phyloP scores from a whole-genome alignment of 2,113 vertebrate genomes.

The Sphyrna mokarran region DNA sequence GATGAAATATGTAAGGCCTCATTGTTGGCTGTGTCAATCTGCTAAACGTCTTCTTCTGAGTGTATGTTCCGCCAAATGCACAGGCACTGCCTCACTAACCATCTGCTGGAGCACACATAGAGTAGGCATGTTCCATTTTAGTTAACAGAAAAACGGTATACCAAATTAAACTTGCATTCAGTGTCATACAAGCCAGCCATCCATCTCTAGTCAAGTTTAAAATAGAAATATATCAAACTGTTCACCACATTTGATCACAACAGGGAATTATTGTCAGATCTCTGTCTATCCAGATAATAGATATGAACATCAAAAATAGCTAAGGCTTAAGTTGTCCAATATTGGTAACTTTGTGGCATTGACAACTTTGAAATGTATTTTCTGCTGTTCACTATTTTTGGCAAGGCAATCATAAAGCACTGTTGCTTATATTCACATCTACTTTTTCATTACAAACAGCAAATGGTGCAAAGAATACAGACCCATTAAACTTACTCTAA shows the following conservation, averaged over 20 bases:
- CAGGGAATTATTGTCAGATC: background rate
- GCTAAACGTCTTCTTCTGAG: background rate
- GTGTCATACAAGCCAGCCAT: background rate
- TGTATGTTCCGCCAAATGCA: background rate
- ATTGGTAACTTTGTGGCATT: background rate
- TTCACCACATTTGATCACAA: background rate
- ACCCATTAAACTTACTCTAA: background rate
- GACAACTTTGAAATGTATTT: background rate
- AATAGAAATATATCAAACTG: background rate
- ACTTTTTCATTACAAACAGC: background rate
- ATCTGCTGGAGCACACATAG: background rate
- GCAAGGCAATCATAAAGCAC: background rate
- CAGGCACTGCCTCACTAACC: background rate
- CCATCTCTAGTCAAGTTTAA: background rate
- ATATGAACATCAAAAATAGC: background rate
- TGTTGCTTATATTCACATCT: background rate
- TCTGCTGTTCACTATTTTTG: background rate
- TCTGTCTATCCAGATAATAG: background rate
- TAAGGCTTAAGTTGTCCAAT: background rate
- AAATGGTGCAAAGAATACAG: background rate
- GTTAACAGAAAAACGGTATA: background rate
- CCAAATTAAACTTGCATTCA: background rate
- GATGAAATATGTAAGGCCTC: background rate
- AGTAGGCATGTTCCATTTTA: background rate
- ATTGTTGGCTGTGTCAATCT: background rate